Conservation (phyloP, 2,797 vertebrate genomes). For the Psittacula derbiana region DNA sequence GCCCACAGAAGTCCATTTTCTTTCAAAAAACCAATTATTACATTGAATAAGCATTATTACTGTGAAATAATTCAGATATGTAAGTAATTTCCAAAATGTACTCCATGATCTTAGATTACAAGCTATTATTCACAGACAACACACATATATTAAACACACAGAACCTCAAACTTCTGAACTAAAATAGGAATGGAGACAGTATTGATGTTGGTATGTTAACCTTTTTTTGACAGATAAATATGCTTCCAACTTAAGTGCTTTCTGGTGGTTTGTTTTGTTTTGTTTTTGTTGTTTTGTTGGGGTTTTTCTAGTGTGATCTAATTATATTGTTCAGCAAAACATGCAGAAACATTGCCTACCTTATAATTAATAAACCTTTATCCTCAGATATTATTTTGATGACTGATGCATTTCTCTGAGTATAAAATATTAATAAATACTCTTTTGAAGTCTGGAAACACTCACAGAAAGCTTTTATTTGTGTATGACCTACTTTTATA, state of each 20-base stretch:
- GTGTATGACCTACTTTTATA: not conserved
- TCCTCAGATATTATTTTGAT: not conserved
- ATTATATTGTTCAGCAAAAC: not conserved
- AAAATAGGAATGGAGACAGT: not conserved
- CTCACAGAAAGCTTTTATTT: conserved; percentile 16
- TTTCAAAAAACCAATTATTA: not conserved
- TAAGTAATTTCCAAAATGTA: not conserved
- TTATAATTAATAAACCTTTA: not conserved
- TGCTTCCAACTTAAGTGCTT: not conserved
- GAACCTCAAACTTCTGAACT: not conserved
- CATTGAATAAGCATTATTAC: not conserved
- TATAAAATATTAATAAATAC: not conserved
- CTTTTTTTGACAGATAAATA: not conserved
- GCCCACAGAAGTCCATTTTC: not conserved
- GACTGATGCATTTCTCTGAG: not conserved
- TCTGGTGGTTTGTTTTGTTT: not conserved
- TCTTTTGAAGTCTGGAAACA: conserved; percentile 31
- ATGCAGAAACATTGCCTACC: not conserved
- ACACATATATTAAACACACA: not conserved
- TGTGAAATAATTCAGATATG: not conserved
- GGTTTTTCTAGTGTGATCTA: not conserved
- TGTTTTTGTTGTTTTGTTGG: not conserved
- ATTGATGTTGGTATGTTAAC: not conserved
- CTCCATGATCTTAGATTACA: not conserved
- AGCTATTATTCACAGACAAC: not conserved